Percentiles rank a stretch among this genome's conserved stretches.
Evolutionary conservation across 1,140 invertebrate species (phyloP).

Genomic region (Ostrea denselamellosa): DNA sequence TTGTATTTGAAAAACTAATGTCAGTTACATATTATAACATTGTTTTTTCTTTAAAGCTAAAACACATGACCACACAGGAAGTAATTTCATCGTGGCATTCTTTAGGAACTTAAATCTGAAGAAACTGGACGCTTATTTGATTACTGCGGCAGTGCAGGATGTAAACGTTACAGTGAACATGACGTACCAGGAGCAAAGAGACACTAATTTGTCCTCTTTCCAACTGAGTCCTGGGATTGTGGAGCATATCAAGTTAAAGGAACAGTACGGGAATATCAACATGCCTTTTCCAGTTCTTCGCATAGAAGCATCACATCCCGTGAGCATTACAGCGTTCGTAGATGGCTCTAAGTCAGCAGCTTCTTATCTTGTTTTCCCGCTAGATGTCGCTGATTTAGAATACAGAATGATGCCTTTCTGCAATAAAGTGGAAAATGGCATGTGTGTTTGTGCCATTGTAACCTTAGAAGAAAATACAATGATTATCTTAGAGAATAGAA

Average conservation of each 20-base stretch:
- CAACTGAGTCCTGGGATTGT: not conserved
- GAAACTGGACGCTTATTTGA: not conserved
- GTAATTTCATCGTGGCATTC: not conserved
- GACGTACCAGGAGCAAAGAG: not conserved
- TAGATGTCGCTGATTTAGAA: not conserved
- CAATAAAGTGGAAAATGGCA: not conserved
- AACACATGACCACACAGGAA: not conserved
- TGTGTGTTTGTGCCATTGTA: not conserved
- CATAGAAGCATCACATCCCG: not conserved
- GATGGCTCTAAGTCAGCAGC: not conserved
- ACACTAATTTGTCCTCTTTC: not conserved
- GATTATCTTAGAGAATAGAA: not conserved
- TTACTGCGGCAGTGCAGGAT: not conserved
- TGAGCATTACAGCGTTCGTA: not conserved
- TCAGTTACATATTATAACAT: too few relatives aligned
- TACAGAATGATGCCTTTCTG: conserved; percentile 14
- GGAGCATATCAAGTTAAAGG: not conserved
- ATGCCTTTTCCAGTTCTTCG: conserved; percentile 4
- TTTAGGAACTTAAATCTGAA: not conserved
- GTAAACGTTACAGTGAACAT: not conserved
- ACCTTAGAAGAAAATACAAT: not conserved
- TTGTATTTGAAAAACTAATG: too few relatives aligned
- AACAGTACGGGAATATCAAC: not conserved
- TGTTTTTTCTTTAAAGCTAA: not conserved
- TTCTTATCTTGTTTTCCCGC: not conserved